Conservation (phyloP, 2,888 invertebrate genomes). For the Ectemnius cavifrons region DNA sequence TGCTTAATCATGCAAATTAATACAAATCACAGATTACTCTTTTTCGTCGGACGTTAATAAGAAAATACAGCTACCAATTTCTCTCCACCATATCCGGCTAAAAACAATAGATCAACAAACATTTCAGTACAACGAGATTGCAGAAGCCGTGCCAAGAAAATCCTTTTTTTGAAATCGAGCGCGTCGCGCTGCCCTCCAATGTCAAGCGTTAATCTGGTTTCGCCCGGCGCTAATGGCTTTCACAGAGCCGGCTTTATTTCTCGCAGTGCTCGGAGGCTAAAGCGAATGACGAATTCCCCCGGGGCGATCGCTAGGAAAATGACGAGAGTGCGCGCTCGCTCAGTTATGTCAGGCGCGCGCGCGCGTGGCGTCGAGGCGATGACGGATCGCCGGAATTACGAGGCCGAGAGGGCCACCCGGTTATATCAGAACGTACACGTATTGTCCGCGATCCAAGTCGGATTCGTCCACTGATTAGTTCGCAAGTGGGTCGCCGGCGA, state of each 20-base stretch:
- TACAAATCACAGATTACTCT: no score
- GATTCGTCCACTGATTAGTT: slow-evolving; percentile 39
- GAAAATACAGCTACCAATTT: no score
- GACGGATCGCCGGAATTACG: slow-evolving; percentile 43
- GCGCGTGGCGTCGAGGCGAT: slow-evolving; percentile 15
- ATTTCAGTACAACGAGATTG: no score
- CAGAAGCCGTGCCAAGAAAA: no score
- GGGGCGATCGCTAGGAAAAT: slow-evolving; percentile 19
- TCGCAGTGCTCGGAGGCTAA: background rate
- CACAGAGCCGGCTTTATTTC: background rate
- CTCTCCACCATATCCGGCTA: no score
- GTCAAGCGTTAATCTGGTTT: no score
- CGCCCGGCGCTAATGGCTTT: no score
- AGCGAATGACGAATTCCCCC: slow-evolving; percentile 1
- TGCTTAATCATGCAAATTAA: slow-evolving; percentile 65
- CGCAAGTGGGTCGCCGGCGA: slow-evolving; percentile 22
- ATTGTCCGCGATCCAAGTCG: slow-evolving; percentile 29
- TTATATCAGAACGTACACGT: slow-evolving; percentile 21
- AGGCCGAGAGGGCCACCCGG: slow-evolving; percentile 36
- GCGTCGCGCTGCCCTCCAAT: no score
- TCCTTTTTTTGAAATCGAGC: no score
- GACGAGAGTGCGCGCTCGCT: slow-evolving; percentile 20
- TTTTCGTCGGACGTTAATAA: no score
- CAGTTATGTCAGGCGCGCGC: slow-evolving; percentile 31
- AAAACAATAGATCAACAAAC: no score